phyloP scores from a whole-genome alignment of 1,140 invertebrate genomes.

The Euschistus heros region DNA sequence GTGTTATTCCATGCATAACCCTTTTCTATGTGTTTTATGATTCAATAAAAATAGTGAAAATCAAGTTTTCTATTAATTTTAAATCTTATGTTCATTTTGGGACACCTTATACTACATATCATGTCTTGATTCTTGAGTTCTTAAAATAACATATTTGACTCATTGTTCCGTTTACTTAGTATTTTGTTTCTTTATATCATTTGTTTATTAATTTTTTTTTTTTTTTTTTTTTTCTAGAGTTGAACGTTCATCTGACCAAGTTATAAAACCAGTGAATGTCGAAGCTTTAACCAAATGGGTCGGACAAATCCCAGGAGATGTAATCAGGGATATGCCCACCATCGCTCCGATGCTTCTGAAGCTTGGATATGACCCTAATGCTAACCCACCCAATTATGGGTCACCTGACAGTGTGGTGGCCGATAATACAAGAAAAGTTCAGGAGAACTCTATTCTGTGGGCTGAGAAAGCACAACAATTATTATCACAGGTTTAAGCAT shows the following conservation, averaged over 20 bases:
- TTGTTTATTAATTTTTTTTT: too few species aligned
- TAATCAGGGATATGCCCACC: conserved; percentile 72
- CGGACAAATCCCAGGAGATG: conserved; percentile 76
- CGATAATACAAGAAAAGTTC: conserved; percentile 24
- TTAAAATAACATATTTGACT: too few species aligned
- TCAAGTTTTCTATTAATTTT: too few species aligned
- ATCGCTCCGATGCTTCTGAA: conserved; percentile 58
- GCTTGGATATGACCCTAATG: conserved; percentile 87
- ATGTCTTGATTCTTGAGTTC: too few species aligned
- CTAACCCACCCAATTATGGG: conserved; percentile 88
- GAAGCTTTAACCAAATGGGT: conserved; percentile 97
- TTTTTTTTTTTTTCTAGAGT: conserved; percentile 53
- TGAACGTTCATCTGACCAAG: conserved; percentile 95
- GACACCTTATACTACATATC: too few species aligned
- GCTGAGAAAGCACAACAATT: conserved; percentile 25
- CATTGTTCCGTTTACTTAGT: too few species aligned
- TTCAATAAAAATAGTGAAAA: too few species aligned
- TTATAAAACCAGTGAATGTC: conserved; percentile 94
- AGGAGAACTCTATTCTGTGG: conserved; percentile 30
- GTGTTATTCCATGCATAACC: too few species aligned
- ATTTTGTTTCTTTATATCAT: too few species aligned
- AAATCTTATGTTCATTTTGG: too few species aligned
- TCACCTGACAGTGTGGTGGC: conserved; percentile 69
- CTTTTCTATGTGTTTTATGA: too few species aligned
- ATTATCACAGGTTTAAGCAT: not conserved